These are phyloP conservation scores for Spongia lamella DNA, from an alignment of 37 sponge, comb jelly and placozoan genomes.

Conservation along the genomic window DNA sequence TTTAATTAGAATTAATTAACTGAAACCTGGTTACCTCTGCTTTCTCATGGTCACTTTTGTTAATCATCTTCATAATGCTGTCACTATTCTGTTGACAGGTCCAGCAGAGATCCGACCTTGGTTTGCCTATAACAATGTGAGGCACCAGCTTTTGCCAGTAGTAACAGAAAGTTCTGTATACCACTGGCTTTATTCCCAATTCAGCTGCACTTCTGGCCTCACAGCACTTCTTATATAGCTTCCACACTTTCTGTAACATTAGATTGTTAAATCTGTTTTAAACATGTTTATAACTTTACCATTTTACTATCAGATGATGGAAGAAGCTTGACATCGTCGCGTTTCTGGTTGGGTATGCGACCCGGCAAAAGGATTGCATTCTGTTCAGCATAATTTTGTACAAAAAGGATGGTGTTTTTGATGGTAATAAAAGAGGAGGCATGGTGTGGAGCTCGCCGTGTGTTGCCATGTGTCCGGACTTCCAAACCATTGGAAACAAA, in stretches of 20 bases:
- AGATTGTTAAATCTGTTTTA: too few species aligned
- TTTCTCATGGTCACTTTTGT: conserved; percentile 39
- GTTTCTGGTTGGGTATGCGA: conserved; percentile 47
- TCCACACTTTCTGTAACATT: conserved; percentile 29
- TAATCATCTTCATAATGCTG: conserved; percentile 31
- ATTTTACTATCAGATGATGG: conserved; percentile 41
- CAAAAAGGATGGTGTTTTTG: conserved; percentile 10
- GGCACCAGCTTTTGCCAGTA: conserved; percentile 48
- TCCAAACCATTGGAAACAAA: conserved; percentile 8
- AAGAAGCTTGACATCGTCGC: conserved; percentile 45
- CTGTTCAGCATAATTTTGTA: conserved; percentile 31
- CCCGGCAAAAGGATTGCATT: conserved; percentile 52
- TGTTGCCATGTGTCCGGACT: conserved; percentile 27
- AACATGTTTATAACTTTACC: not conserved
- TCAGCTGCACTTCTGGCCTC: not conserved
- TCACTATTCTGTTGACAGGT: conserved; percentile 51
- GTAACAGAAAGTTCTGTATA: conserved; percentile 13
- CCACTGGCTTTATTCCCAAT: not conserved
- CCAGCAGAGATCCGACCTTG: conserved; percentile 64
- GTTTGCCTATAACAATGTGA: conserved; percentile 40
- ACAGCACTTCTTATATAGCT: conserved; percentile 2
- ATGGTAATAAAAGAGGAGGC: not conserved
- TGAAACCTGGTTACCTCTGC: conserved; percentile 20
- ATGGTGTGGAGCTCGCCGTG: conserved; percentile 19
- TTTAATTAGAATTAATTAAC: not conserved